Percentiles rank a stretch among this genome's conserved stretches.
Evolutionary conservation across 2,113 vertebrate genomes (phyloP).

Genomic region (Myotis davidii): DNA sequence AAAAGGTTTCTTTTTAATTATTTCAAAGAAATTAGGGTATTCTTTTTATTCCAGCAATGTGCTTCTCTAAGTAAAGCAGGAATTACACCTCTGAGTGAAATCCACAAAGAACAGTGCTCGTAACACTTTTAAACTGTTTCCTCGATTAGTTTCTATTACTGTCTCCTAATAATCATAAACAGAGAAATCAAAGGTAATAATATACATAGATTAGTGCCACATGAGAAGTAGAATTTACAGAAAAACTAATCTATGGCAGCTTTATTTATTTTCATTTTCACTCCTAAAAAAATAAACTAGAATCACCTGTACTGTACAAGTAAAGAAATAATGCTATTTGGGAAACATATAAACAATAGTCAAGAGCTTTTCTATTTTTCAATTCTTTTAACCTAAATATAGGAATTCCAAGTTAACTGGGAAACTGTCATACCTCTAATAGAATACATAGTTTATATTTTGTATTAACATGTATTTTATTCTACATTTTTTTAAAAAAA

Average conservation of each 20-base stretch:
- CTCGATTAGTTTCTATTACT: constrained; percentile 12
- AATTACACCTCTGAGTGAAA: background rate
- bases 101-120: background rate
- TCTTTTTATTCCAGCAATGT: constrained; percentile 5
- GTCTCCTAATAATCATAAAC: constrained; percentile 34
- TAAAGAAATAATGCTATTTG: constrained; percentile 43
- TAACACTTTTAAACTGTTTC: constrained; percentile 55
- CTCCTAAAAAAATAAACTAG: constrained; percentile 69
- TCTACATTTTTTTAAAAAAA: constrained; percentile 29
- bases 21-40: constrained; percentile 1
- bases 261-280: constrained; percentile 73
- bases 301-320: constrained; percentile 54
- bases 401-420: constrained; percentile 20
- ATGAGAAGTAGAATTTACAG: constrained; percentile 46
- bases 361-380: constrained; percentile 17
- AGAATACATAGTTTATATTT: constrained; percentile 15
- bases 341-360: constrained; percentile 50
- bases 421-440: background rate
- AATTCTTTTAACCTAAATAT: constrained; percentile 51
- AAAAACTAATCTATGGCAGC: constrained; percentile 51
- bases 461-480: constrained; percentile 28
- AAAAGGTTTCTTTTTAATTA: constrained; percentile 60
- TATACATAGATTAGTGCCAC: constrained; percentile 14
- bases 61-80: constrained; percentile 27
- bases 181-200: constrained; percentile 18